Percentiles rank a stretch among this genome's conserved stretches.
These are phyloP conservation scores for Sclerurus mexicanus DNA, from an alignment of 2,113 vertebrate species.

Conservation along the genomic window DNA sequence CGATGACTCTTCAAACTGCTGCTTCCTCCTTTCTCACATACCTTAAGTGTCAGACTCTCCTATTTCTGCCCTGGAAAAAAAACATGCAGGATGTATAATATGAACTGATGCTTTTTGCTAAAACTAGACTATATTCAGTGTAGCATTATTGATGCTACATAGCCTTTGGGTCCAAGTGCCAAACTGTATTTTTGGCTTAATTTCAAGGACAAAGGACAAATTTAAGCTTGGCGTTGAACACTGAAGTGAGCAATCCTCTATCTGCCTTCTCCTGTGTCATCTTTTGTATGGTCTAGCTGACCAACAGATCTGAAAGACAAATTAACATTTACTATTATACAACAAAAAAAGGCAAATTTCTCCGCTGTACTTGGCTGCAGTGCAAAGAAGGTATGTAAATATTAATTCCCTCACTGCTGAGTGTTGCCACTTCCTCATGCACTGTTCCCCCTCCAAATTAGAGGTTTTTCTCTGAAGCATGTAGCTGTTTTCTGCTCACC, in stretches of 20 bases:
- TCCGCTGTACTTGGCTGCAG: neutral
- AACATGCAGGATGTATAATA: neutral
- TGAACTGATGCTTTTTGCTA: neutral
- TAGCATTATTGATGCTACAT: neutral
- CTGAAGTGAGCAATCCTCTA: neutral
- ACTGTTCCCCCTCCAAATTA: neutral
- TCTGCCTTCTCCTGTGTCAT: neutral
- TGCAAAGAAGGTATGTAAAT: neutral
- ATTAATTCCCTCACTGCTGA: neutral
- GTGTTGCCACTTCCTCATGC: neutral
- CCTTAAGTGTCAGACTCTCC: neutral
- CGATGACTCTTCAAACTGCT: neutral
- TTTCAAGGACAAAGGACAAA: conserved; percentile 15
- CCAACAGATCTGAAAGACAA: neutral
- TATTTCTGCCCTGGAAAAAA: neutral
- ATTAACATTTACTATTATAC: neutral
- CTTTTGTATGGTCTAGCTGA: neutral
- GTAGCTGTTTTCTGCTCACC: neutral
- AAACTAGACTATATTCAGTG: neutral
- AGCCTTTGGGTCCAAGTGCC: neutral
- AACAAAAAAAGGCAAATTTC: neutral
- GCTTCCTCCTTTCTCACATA: neutral
- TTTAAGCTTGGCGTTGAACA: neutral
- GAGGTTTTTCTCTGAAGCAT: neutral
- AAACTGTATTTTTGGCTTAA: neutral